These are phyloP conservation scores for Enteromius radiatus DNA, from an alignment of 2,797 vertebrate species.

Conservation along the genomic window DNA sequence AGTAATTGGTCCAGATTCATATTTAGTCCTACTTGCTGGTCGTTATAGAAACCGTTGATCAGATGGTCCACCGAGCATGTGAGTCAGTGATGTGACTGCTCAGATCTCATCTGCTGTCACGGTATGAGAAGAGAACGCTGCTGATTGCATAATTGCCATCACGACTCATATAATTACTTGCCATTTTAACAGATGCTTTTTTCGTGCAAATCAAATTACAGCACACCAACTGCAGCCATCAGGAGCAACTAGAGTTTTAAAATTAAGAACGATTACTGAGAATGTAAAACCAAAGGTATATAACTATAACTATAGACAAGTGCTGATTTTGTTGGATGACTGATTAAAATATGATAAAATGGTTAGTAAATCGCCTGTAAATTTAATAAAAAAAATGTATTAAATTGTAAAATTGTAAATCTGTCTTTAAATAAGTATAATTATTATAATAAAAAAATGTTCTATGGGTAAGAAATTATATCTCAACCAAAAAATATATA, in stretches of 20 bases:
- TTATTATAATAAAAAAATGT: no score
- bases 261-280: not conserved
- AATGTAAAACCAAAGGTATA: not conserved
- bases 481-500: not conserved
- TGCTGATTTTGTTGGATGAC: not conserved
- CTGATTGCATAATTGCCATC: constrained; percentile 57
- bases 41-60: constrained; percentile 60
- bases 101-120: constrained; percentile 74
- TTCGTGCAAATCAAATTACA: constrained; percentile 32
- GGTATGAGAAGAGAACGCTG: constrained; percentile 69
- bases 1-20: constrained; percentile 34
- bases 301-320: not conserved
- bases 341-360: not conserved
- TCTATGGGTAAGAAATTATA: not conserved
- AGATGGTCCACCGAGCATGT: constrained; percentile 71
- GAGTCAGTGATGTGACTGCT: constrained; percentile 76
- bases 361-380: not conserved
- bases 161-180: constrained; percentile 52
- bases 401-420: no score
- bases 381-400: no score
- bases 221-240: not conserved
- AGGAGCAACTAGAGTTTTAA: not conserved
- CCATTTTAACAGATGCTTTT: constrained; percentile 45
- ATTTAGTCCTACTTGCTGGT: constrained; percentile 46
- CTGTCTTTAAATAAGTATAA: no score